These are phyloP conservation scores for Globia sparganii DNA, from an alignment of 2,888 invertebrate species.

Conservation along the genomic window DNA sequence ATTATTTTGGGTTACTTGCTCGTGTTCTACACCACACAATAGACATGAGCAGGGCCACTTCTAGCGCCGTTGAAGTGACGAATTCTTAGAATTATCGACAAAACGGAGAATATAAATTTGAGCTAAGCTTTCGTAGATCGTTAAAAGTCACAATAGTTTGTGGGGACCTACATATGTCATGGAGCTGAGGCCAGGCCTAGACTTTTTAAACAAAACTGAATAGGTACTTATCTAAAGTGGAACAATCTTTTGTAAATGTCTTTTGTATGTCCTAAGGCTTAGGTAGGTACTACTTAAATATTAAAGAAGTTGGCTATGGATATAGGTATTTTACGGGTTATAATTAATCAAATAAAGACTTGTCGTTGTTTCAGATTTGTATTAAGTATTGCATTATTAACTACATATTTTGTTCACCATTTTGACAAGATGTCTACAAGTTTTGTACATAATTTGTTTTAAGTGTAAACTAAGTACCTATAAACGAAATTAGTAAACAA, in stretches of 20 bases:
- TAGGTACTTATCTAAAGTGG: constrained; percentile 6
- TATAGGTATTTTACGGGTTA: constrained; percentile 3
- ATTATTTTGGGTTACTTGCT: neutral
- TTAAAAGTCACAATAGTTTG: neutral
- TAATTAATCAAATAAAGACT: constrained; percentile 1
- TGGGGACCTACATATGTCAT: neutral
- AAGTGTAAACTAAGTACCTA: too few relatives aligned
- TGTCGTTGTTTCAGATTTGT: too few relatives aligned
- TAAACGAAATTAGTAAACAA: neutral
- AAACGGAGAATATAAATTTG: neutral
- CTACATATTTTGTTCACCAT: too few relatives aligned
- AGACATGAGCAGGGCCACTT: too few relatives aligned
- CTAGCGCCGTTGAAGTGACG: neutral
- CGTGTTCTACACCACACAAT: neutral
- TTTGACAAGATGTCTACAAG: neutral
- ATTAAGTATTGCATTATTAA: neutral
- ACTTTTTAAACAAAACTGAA: constrained; percentile 23
- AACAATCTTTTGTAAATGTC: constrained; percentile 5
- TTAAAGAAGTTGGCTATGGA: constrained; percentile 14
- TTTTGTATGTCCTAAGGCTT: neutral
- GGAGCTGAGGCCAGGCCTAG: constrained; percentile 7
- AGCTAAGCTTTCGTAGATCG: constrained; percentile 9
- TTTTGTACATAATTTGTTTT: neutral
- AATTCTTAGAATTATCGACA: neutral
- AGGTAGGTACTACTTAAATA: constrained; percentile 16